Evolutionary conservation across 2,113 vertebrate species (phyloP).

Genomic region (Muntiacus reevesi): DNA sequence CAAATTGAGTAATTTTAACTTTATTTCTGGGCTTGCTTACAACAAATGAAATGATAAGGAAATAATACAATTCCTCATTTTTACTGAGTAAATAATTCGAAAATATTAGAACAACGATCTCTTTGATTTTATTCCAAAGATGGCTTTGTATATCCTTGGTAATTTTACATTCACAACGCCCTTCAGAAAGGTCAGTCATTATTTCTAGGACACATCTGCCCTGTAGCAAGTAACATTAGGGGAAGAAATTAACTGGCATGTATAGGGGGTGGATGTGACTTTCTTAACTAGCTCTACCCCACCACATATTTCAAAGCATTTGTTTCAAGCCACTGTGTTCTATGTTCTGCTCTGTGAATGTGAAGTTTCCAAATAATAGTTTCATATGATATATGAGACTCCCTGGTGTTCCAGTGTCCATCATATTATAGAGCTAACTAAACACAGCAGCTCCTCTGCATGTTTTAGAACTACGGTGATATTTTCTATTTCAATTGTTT

Average conservation of each 20-base stretch:
- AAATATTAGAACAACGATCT: not conserved
- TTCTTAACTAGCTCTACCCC: not conserved
- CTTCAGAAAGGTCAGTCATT: not conserved
- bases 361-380: conserved; percentile 26
- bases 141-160: not conserved
- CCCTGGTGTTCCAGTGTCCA: not conserved
- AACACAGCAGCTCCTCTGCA: not conserved
- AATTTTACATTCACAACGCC: not conserved
- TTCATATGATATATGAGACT: not conserved
- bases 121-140: not conserved
- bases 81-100: not conserved
- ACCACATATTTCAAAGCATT: conserved; percentile 39
- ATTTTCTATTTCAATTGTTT: not conserved
- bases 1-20: not conserved
- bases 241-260: not conserved
- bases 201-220: not conserved
- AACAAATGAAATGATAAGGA: not conserved
- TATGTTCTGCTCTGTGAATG: not conserved
- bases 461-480: not conserved
- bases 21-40: not conserved
- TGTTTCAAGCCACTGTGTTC: conserved; percentile 28
- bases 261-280: not conserved
- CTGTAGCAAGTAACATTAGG: not conserved
- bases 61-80: not conserved
- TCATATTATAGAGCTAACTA: not conserved